phyloP scores from a whole-genome alignment of 1,140 invertebrate species.

The Hormaphis cornu region DNA sequence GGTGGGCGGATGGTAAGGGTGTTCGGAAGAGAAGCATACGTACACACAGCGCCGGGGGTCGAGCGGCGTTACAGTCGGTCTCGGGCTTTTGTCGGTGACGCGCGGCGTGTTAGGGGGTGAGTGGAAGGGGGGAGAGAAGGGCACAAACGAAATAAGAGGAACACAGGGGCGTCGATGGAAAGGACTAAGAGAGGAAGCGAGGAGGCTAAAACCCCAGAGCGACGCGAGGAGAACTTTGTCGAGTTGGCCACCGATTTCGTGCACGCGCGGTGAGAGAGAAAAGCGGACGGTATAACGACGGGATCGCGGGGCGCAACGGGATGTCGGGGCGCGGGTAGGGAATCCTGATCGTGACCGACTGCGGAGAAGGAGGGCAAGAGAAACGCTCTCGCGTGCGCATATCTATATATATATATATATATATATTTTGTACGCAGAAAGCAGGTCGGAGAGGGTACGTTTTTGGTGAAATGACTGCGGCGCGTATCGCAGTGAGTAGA shows the following conservation, averaged over 20 bases:
- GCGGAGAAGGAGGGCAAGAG: background rate
- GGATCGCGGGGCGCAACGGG: background rate
- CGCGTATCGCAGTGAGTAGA: constrained; percentile 6
- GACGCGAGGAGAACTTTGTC: constrained; percentile 13
- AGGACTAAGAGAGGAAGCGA: background rate
- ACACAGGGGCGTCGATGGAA: constrained; percentile 40
- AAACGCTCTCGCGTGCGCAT: background rate
- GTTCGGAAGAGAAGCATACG: constrained; percentile 1
- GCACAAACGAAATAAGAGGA: constrained; percentile 37
- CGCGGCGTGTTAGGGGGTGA: too few species aligned
- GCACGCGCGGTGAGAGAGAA: background rate
- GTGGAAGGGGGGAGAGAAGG: too few species aligned
- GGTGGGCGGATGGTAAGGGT: background rate
- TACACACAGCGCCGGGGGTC: background rate
- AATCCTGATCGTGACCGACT: constrained; percentile 20
- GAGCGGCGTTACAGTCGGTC: constrained; percentile 6
- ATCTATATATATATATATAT: background rate
- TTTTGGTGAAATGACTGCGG: constrained; percentile 16
- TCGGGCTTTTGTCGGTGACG: constrained; percentile 7
- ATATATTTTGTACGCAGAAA: background rate
- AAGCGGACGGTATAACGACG: background rate
- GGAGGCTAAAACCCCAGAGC: constrained; percentile 12
- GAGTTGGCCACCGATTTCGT: constrained; percentile 21
- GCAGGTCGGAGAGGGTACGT: background rate
- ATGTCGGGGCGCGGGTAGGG: background rate